These are phyloP conservation scores for Aphelenchoides fujianensis DNA, from an alignment of 1,140 invertebrate genomes.

Conservation along the genomic window DNA sequence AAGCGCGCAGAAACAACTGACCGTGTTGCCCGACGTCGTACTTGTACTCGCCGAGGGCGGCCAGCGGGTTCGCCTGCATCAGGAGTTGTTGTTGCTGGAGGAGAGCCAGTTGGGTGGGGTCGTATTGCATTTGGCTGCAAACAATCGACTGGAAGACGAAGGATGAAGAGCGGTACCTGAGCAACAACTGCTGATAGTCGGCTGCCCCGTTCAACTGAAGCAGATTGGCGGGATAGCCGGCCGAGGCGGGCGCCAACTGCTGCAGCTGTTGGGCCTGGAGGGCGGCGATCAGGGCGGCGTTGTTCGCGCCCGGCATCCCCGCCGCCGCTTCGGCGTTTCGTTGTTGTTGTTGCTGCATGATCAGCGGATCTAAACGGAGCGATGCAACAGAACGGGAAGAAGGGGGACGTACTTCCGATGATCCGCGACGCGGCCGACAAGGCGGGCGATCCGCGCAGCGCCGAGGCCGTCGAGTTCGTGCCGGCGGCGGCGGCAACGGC, in stretches of 20 bases:
- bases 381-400: not conserved
- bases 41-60: constrained; percentile 13
- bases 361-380: constrained; percentile 29
- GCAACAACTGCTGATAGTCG: constrained; percentile 35
- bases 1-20: constrained; percentile 23
- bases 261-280: constrained; percentile 23
- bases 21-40: constrained; percentile 18
- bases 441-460: constrained; percentile 35
- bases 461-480: constrained; percentile 28
- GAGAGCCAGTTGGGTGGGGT: constrained; percentile 20
- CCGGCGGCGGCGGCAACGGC: constrained; percentile 32
- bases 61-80: not conserved
- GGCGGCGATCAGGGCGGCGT: constrained; percentile 7
- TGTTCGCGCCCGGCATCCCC: constrained; percentile 6
- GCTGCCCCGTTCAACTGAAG: constrained; percentile 20
- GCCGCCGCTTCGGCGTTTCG: not conserved
- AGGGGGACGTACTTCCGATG: not conserved
- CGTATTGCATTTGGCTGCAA: constrained; percentile 34
- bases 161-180: no score
- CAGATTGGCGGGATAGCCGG: constrained; percentile 20
- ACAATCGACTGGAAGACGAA: not conserved
- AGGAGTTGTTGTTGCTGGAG: constrained; percentile 27
- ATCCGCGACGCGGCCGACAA: constrained; percentile 18
- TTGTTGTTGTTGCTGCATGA: constrained; percentile 30
- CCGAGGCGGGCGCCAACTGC: constrained; percentile 18